These are phyloP conservation scores for Phylloscopus collybita DNA, from an alignment of 2,797 vertebrate species.

Conservation along the genomic window DNA sequence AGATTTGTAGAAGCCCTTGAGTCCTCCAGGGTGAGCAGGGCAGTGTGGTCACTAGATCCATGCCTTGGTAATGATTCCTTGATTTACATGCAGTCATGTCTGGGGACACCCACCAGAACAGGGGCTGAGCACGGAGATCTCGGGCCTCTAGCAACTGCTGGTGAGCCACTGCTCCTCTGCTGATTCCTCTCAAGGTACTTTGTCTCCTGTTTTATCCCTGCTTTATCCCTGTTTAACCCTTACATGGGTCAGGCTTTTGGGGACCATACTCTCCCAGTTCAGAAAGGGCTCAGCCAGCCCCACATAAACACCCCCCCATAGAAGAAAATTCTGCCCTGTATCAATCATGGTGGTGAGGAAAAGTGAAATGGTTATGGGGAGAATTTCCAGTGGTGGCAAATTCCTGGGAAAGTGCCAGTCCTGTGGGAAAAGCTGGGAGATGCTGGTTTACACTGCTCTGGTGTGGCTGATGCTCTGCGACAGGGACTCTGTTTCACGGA, in stretches of 20 bases:
- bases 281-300: neutral
- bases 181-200: neutral
- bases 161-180: fast-evolving
- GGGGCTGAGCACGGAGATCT: neutral
- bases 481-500: slow-evolving; percentile 15
- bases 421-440: neutral
- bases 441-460: fast-evolving
- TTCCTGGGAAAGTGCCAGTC: neutral
- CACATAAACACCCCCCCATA: neutral
- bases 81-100: neutral
- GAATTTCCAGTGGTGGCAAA: neutral
- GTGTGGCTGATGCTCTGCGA: fast-evolving
- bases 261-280: neutral
- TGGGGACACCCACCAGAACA: neutral
- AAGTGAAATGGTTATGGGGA: neutral
- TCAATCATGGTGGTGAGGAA: neutral
- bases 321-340: neutral
- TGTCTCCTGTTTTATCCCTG: neutral
- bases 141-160: neutral
- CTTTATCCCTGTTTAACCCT: neutral
- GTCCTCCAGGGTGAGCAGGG: neutral
- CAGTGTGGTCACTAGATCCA: neutral
- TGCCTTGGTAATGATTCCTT: neutral
- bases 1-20: neutral
- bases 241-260: neutral